Conservation (phyloP, 1,140 invertebrate genomes). For the Cylas formicarius region DNA sequence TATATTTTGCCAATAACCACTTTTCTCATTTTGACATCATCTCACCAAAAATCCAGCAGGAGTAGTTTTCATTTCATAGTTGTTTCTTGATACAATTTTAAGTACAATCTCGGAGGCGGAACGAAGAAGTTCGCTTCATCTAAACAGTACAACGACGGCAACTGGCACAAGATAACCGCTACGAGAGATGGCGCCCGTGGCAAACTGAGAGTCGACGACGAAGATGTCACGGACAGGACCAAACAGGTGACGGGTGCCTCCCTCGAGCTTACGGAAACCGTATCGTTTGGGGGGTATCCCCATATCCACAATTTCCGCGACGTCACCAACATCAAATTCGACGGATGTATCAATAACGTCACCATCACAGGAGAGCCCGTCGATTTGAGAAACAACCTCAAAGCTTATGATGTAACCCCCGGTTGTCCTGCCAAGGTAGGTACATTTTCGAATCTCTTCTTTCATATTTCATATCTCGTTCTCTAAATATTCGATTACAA, state of each 20-base stretch:
- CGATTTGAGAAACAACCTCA: conserved; percentile 69
- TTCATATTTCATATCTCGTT: too few species aligned
- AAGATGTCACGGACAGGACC: conserved; percentile 37
- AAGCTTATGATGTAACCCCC: conserved; percentile 70
- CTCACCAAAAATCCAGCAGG: too few species aligned
- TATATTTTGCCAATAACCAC: too few species aligned
- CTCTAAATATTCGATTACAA: too few species aligned
- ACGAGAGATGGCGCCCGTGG: conserved; percentile 58
- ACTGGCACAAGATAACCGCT: conserved; percentile 74
- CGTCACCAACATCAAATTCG: conserved; percentile 71
- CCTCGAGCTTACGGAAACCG: conserved; percentile 44
- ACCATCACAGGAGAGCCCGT: conserved; percentile 64
- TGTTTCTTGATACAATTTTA: too few species aligned
- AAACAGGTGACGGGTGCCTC: conserved; percentile 38
- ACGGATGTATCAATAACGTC: conserved; percentile 88
- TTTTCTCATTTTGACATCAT: too few species aligned
- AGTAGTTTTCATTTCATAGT: too few species aligned
- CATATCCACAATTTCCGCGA: conserved; percentile 55
- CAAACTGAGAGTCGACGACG: conserved; percentile 62
- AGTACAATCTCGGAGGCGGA: conserved; percentile 62
- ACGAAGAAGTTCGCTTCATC: conserved; percentile 40
- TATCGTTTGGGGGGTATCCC: conserved; percentile 87
- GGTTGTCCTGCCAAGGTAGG: conserved; percentile 78
- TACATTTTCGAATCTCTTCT: too few species aligned
- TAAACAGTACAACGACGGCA: conserved; percentile 69